Conservation (phyloP, 2,888 invertebrate species). For the Thera obeliscata region DNA sequence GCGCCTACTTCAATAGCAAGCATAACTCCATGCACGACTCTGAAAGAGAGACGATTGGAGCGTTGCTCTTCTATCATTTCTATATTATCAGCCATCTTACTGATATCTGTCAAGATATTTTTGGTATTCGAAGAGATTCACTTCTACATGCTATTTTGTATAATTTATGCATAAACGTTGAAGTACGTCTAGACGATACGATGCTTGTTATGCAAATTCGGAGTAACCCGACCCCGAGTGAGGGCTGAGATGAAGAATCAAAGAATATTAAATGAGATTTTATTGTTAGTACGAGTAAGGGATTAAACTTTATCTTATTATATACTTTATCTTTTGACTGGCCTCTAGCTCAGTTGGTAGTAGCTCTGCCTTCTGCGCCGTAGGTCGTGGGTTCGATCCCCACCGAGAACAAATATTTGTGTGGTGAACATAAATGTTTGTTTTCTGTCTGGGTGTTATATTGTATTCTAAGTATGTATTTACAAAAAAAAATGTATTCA, state of each 20-base stretch:
- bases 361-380: too few relatives aligned
- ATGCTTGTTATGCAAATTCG: constrained; percentile 34
- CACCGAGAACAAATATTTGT: too few relatives aligned
- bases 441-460: too few relatives aligned
- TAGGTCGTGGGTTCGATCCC: too few relatives aligned
- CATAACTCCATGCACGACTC: not conserved
- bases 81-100: too few relatives aligned
- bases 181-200: constrained; percentile 35
- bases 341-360: too few relatives aligned
- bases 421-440: too few relatives aligned
- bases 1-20: not conserved
- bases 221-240: constrained; percentile 23
- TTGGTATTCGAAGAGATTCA: not conserved
- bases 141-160: not conserved
- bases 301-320: not conserved
- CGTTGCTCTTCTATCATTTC: too few relatives aligned
- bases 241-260: constrained; percentile 33
- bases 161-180: constrained; percentile 14
- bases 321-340: not conserved
- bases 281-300: constrained; percentile 10
- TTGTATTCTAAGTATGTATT: too few relatives aligned
- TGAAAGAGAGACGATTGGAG: too few relatives aligned
- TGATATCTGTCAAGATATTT: not conserved
- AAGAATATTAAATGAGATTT: constrained; percentile 27
- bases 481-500: too few relatives aligned